Evolutionary conservation across 1,140 invertebrate genomes (phyloP).

Genomic region (Antheraea pernyi): DNA sequence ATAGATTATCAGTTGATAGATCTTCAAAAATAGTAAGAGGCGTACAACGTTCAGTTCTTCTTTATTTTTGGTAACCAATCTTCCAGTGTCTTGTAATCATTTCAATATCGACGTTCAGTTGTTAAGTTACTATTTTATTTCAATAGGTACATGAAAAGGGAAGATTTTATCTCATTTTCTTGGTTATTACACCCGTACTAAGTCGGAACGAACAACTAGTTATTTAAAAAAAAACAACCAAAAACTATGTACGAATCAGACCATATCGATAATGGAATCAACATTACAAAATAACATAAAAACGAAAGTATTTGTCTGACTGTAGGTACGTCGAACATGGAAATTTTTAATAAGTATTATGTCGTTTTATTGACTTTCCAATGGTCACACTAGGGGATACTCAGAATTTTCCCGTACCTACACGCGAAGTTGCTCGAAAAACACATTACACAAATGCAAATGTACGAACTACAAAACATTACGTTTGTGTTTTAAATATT

Average conservation of each 20-base stretch:
- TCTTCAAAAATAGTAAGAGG: too few species aligned
- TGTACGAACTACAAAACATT: background rate
- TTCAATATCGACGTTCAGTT: too few species aligned
- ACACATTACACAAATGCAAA: background rate
- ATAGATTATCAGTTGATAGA: too few species aligned
- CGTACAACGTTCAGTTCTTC: too few species aligned
- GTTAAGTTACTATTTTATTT: too few species aligned
- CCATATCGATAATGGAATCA: background rate
- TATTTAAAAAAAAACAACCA: background rate
- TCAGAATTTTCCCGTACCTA: slow-evolving; percentile 8
- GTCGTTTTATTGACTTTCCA: slow-evolving; percentile 38
- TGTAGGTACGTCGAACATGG: slow-evolving; percentile 32
- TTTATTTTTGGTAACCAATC: too few species aligned
- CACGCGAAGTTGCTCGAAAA: slow-evolving; percentile 11
- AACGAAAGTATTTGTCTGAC: slow-evolving; percentile 10
- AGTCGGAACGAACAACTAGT: too few species aligned
- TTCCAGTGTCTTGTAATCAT: too few species aligned
- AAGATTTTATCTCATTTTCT: too few species aligned
- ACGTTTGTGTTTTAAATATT: background rate
- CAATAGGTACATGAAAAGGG: too few species aligned
- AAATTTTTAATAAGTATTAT: slow-evolving; percentile 29
- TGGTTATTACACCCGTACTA: too few species aligned
- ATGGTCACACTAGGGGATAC: slow-evolving; percentile 24
- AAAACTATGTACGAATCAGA: background rate
- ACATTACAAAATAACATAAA: background rate